A percentile compares a stretch with the other conserved stretches of the same genome.
phyloP scores from a whole-genome alignment of 2,113 vertebrate species.

The Loxodonta africana region DNA sequence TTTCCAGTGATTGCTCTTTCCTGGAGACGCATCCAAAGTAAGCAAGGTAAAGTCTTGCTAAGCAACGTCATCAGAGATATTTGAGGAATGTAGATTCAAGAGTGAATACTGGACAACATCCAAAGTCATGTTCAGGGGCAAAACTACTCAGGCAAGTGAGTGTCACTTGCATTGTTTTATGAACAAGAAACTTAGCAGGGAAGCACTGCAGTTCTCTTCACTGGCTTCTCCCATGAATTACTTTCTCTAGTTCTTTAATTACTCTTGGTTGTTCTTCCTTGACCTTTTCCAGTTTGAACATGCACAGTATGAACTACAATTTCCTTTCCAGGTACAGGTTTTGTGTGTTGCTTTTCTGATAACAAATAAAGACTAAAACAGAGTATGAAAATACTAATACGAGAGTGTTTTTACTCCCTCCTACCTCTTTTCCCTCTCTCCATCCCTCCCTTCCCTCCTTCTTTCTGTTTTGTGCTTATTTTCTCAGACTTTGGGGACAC shows the following conservation, averaged over 20 bases:
- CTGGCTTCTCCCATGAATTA: fast-evolving
- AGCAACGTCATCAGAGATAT: fast-evolving
- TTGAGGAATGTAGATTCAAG: not conserved
- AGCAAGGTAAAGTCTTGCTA: not conserved
- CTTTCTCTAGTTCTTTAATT: not conserved
- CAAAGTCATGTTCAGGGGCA: not conserved
- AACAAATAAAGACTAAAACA: not conserved
- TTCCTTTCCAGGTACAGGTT: not conserved
- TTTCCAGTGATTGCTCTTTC: not conserved
- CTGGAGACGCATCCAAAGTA: not conserved
- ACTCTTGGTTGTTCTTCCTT: not conserved
- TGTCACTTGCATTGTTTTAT: fast-evolving
- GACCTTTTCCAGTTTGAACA: not conserved
- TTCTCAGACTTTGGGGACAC: not conserved
- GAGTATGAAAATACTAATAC: fast-evolving
- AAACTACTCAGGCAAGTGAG: fast-evolving
- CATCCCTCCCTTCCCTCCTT: fast-evolving
- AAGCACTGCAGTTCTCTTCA: fast-evolving
- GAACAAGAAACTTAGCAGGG: not conserved
- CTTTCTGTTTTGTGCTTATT: not conserved
- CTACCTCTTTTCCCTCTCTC: fast-evolving
- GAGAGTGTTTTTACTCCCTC: fast-evolving
- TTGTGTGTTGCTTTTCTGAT: not conserved
- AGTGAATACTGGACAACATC: not conserved
- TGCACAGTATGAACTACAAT: not conserved